phyloP scores from a whole-genome alignment of 2,113 vertebrate genomes.

The cat (Felis catus) region F.catus_Fca126_mat1.0 CM031419.1:200216501-200217000 shows the following conservation, averaged over 20 bases:
- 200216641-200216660: neutral
- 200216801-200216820: neutral
- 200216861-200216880: neutral
- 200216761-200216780: neutral
- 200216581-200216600: neutral
- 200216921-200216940: neutral
- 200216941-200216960: neutral
- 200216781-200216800: neutral
- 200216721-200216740: neutral
- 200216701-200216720: neutral
- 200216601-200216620: slow-evolving; percentile 38
- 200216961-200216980: neutral
- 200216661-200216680: neutral
- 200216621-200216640: neutral
- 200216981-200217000: no score
- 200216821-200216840: slow-evolving; percentile 7
- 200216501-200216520: neutral
- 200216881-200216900: neutral
- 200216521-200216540: neutral
- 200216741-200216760: neutral
- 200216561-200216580: neutral
- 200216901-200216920: neutral
- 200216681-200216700: neutral
- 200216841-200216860: neutral
- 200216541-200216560: slow-evolving; percentile 16